Base-by-base conservation (phyloP, 64 coral and sea anemone genomes). In the Montipora capricornis region DNA sequence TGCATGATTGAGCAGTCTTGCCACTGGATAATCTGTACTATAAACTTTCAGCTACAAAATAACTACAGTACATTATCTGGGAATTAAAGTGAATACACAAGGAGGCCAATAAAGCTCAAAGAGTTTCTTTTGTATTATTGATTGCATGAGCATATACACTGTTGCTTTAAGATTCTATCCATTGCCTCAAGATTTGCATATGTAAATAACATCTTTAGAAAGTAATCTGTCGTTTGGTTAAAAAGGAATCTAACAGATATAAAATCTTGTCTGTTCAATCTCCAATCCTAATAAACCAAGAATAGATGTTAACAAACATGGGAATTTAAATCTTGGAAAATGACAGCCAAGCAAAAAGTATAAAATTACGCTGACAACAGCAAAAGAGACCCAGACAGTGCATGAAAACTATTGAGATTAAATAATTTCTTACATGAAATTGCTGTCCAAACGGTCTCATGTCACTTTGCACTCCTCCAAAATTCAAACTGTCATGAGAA, bases 361-460 rank as follows among this genome's bases (percentile, higher is more conserved):
- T 49, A 84, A 61, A 22, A 19, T 84, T 49, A 19, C 69, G 64
- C 82, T 50, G 44, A 85, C 82, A 17, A 47, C 68, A 14, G 26
- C 64, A 52, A 71, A 13, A 20, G 44, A 4, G 13, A 19, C 8
- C 5, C 14, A 37, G 9, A 44, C 16, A 46, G 29, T 68, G 44
- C 4, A 37, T 37, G 37, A 37, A 26, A 6, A 8, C 2, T 6
- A 37, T 68, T 20, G 6, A 50, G 10, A 49, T 19, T 14, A 78
- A 12, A 47, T 86, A 4, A 5, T 71, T 49, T 11, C 82, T 71
- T 73, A 86, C 82, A 17, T 69, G 82, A 50, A 47, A 86, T 17
- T 69, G 64, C n/a, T 12, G 82, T 2, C 64, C 66, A 73, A 49
- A 86, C 12, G 61, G 4, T 15, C 82, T 86, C 82, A 86, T 86